Conservation (phyloP, 2,113 vertebrate genomes). For the Oreotrochilus melanogaster region DNA sequence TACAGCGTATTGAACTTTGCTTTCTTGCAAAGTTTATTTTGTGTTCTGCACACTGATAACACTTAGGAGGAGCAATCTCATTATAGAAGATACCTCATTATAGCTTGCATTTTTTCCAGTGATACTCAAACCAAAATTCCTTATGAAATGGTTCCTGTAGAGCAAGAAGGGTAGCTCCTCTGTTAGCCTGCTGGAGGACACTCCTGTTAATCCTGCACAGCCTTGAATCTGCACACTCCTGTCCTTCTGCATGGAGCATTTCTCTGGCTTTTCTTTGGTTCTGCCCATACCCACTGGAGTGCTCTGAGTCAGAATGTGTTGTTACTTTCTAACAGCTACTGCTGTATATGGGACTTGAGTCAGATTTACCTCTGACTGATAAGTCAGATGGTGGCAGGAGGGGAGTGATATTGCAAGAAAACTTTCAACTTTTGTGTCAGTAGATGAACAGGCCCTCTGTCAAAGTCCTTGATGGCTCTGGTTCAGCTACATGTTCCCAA, state of each 20-base stretch:
- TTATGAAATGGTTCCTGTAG: neutral
- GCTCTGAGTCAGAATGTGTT: accelerated
- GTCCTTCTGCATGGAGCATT: neutral
- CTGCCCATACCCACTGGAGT: neutral
- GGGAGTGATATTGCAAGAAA: neutral
- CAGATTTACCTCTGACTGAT: neutral
- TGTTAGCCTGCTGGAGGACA: neutral
- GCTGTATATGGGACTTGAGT: neutral
- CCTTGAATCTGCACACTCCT: neutral
- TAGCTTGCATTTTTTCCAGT: neutral
- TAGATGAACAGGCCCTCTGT: neutral
- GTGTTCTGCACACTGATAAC: neutral
- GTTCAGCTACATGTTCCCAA: accelerated
- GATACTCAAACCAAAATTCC: neutral
- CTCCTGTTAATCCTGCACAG: neutral
- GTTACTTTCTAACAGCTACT: neutral
- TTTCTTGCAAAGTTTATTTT: neutral
- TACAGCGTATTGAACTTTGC: neutral
- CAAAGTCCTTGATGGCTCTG: neutral
- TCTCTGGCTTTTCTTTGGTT: neutral
- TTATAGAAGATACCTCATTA: accelerated
- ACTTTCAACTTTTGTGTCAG: neutral
- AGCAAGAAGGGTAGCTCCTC: accelerated
- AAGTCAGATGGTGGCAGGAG: too few relatives aligned
- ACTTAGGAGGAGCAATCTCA: neutral